A percentile compares a stretch with the other conserved stretches of the same genome.
These are phyloP conservation scores for Escarpia spicata DNA, from an alignment of 2,888 invertebrate genomes.

Conservation along the genomic window DNA sequence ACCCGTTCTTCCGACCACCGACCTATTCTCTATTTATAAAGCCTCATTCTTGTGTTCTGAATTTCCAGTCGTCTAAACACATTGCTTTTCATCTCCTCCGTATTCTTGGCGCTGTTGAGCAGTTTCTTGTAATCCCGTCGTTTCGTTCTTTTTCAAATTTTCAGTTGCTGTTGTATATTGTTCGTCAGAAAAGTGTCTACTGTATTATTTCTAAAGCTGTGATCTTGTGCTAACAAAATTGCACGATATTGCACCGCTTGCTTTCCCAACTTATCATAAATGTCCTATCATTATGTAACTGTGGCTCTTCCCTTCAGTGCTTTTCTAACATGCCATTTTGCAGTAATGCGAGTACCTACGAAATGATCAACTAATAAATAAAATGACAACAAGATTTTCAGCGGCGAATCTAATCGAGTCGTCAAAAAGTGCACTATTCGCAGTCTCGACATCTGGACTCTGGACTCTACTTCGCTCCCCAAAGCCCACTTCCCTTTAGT, in stretches of 20 bases:
- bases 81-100: neutral
- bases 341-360: neutral
- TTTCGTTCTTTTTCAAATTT: neutral
- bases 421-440: neutral
- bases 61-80: neutral
- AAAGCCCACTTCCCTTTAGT: neutral
- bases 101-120: neutral
- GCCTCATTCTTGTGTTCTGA: neutral
- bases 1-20: neutral
- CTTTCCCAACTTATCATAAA: neutral
- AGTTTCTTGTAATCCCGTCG: neutral
- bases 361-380: neutral
- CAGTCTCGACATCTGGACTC: neutral
- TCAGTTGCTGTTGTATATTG: neutral
- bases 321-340: too few species aligned
- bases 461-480: neutral
- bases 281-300: too few species aligned
- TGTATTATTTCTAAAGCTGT: neutral
- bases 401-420: neutral
- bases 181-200: neutral
- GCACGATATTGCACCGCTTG: neutral
- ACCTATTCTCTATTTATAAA: neutral
- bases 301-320: too few species aligned
- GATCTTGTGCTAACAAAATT: neutral
- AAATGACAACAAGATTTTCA: neutral